Evolutionary conservation across 2,113 vertebrate species (phyloP).

Genomic region (Oriolus oriolus): DNA sequence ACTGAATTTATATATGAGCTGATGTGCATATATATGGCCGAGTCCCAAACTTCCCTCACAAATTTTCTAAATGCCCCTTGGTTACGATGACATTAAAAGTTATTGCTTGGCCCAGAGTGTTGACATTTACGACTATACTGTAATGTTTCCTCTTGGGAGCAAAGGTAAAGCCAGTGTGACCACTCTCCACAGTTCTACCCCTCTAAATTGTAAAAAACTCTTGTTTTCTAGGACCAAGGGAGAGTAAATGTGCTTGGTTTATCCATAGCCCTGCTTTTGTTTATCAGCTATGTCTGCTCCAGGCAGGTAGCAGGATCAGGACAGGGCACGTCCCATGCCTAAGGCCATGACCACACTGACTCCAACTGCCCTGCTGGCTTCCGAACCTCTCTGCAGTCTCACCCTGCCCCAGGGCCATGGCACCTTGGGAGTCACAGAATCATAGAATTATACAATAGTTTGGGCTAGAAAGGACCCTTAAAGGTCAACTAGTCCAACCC

Average conservation of each 20-base stretch:
- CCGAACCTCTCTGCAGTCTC: background rate
- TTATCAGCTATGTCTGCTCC: background rate
- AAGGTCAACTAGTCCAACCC: rapidly evolving
- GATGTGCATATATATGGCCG: background rate
- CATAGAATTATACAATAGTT: background rate
- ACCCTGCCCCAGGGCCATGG: rapidly evolving
- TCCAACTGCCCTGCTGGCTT: background rate
- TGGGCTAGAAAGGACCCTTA: background rate
- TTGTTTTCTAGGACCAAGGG: background rate
- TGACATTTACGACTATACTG: background rate
- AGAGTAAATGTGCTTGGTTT: background rate
- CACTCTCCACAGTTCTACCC: background rate
- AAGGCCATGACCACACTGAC: rapidly evolving
- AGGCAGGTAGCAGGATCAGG: background rate
- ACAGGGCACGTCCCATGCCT: background rate
- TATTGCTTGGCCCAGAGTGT: background rate
- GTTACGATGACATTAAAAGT: background rate
- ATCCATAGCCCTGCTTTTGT: background rate
- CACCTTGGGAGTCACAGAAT: background rate
- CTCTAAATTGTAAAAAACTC: background rate
- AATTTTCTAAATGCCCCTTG: background rate
- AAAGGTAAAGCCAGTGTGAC: background rate
- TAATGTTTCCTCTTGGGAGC: background rate
- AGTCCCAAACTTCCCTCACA: background rate
- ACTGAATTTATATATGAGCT: background rate